Conservation (phyloP, 2,888 invertebrate genomes). For the Graphium colonna region DNA sequence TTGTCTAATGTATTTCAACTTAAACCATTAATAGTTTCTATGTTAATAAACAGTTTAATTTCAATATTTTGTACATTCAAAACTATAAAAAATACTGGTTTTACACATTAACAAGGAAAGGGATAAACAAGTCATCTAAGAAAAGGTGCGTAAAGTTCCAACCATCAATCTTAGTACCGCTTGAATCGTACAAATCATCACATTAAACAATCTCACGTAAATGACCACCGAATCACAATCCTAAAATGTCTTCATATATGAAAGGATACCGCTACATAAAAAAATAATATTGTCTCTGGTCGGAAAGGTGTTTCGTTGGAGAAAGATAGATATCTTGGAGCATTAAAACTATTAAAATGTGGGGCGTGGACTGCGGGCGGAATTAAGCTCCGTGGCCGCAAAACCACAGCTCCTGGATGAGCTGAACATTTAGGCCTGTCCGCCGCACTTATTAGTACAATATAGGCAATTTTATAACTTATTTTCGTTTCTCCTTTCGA, state of each 20-base stretch:
- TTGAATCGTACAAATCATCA: not conserved
- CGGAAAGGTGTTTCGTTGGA: slow-evolving; percentile 28
- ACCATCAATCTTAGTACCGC: too few relatives aligned
- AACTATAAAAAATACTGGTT: too few relatives aligned
- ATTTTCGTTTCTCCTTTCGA: not conserved
- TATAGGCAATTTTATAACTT: slow-evolving; percentile 45
- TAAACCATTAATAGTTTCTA: too few relatives aligned
- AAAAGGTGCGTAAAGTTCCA: too few relatives aligned
- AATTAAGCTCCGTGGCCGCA: slow-evolving; percentile 64
- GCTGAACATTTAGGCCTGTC: slow-evolving; percentile 51
- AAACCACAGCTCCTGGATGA: slow-evolving; percentile 73
- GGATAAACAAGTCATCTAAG: too few relatives aligned
- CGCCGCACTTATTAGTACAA: slow-evolving; percentile 40
- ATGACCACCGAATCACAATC: slow-evolving; percentile 8
- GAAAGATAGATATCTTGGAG: slow-evolving; percentile 42
- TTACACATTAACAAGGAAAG: too few relatives aligned
- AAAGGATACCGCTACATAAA: slow-evolving; percentile 18
- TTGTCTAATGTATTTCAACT: too few relatives aligned
- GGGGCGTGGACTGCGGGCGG: slow-evolving; percentile 49
- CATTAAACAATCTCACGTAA: not conserved
- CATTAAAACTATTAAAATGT: slow-evolving; percentile 73
- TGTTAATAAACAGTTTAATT: too few relatives aligned
- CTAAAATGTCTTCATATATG: slow-evolving; percentile 16
- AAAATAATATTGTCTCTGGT: slow-evolving; percentile 27
- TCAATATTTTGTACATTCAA: too few relatives aligned